Conservation (phyloP, 2,888 invertebrate species). For the Lamellibrachia satsuma region DNA sequence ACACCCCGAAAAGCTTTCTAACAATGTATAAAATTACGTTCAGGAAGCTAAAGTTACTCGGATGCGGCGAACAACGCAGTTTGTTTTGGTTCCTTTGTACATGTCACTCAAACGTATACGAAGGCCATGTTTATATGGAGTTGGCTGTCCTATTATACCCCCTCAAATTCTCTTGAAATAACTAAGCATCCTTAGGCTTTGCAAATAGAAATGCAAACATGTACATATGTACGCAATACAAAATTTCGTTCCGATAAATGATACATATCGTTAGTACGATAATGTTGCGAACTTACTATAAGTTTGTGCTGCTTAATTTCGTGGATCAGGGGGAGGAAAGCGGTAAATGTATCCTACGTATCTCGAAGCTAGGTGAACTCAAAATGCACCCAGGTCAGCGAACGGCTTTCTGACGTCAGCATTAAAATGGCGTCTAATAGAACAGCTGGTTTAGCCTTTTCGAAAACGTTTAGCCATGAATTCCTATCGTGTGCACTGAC, state of each 20-base stretch:
- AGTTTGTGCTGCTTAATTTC: not conserved
- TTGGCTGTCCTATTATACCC: not conserved
- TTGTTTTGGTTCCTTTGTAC: slow-evolving; percentile 17
- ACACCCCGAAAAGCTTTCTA: not conserved
- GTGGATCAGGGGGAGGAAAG: not conserved
- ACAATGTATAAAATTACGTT: not conserved
- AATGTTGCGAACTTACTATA: not conserved
- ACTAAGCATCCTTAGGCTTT: not conserved
- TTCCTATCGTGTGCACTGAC: not conserved
- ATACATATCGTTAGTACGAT: not conserved
- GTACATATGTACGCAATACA: not conserved
- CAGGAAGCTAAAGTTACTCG: not conserved
- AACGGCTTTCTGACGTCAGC: slow-evolving; percentile 1
- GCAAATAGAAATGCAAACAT: not conserved
- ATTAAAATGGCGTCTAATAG: not conserved
- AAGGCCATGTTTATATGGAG: slow-evolving; percentile 17
- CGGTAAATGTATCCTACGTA: slow-evolving; percentile 8
- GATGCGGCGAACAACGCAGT: not conserved
- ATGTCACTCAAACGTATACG: not conserved
- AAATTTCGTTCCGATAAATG: not conserved
- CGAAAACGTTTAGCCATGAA: not conserved
- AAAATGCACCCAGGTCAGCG: not conserved
- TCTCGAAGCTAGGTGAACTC: slow-evolving; percentile 4
- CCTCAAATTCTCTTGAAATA: not conserved
- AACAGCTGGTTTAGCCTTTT: not conserved